Evolutionary conservation across 2,113 vertebrate genomes (phyloP).

Genomic region (Parotia lawesii): DNA sequence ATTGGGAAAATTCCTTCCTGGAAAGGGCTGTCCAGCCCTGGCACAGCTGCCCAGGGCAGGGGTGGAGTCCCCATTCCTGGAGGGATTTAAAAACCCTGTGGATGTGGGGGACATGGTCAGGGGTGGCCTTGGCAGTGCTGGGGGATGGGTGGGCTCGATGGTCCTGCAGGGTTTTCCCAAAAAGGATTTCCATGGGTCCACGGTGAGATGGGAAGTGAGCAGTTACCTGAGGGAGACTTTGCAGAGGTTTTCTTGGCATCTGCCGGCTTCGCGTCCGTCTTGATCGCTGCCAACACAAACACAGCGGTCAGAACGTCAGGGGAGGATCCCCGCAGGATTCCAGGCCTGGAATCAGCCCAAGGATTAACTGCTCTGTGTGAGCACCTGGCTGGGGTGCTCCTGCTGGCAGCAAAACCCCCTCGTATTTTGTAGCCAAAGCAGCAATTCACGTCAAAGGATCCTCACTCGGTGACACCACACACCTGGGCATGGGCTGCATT

Average conservation of each 20-base stretch:
- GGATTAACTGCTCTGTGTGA: accelerated
- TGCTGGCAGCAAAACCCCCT: too few species aligned
- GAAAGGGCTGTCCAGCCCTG: not conserved
- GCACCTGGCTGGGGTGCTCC: not conserved
- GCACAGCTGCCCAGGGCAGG: not conserved
- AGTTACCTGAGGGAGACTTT: constrained; percentile 83
- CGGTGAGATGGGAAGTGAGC: accelerated
- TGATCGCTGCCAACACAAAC: constrained; percentile 72
- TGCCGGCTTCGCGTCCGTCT: constrained; percentile 79
- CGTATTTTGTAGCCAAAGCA: accelerated
- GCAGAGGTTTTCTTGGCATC: constrained; percentile 80
- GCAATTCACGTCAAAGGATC: accelerated
- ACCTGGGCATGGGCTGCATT: not conserved
- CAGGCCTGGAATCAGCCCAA: not conserved
- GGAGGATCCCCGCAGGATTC: not conserved
- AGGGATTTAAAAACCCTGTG: accelerated
- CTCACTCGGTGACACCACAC: accelerated
- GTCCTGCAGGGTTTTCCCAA: not conserved
- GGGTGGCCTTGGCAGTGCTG: not conserved
- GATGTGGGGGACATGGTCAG: not conserved
- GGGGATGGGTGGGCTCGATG: not conserved
- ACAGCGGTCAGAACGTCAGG: accelerated
- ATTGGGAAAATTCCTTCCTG: not conserved
- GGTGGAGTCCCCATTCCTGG: accelerated
- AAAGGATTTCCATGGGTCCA: accelerated